phyloP scores from a whole-genome alignment of 2,113 vertebrate species.

The Columbina picui region DNA sequence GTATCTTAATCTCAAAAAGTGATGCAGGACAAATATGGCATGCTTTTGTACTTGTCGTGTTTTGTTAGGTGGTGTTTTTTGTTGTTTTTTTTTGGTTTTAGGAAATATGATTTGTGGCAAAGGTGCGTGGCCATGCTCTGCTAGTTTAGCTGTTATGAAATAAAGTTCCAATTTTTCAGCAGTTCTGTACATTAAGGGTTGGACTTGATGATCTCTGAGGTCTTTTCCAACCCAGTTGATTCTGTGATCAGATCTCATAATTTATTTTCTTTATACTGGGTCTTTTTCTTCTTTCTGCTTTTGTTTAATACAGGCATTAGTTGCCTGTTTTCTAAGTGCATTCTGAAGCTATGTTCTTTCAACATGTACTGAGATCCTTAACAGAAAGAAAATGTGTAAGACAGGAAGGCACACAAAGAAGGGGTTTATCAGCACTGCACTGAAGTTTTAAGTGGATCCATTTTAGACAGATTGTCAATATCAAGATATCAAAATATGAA shows the following conservation, averaged over 20 bases:
- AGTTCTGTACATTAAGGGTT: neutral
- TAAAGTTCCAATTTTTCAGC: neutral
- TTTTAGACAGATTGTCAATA: constrained; percentile 6
- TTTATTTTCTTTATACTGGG: neutral
- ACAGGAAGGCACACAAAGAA: neutral
- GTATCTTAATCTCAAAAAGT: neutral
- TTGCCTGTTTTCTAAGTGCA: neutral
- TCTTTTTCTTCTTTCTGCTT: neutral
- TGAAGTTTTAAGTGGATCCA: neutral
- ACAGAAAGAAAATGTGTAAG: neutral
- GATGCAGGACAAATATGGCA: neutral
- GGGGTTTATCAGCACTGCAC: neutral
- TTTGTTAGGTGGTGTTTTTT: too few relatives aligned
- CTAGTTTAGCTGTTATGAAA: neutral
- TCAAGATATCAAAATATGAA: neutral
- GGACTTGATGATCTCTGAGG: too few relatives aligned
- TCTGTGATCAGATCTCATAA: neutral
- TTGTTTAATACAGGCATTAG: neutral
- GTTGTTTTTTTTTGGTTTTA: neutral
- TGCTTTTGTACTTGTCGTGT: neutral
- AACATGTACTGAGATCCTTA: neutral
- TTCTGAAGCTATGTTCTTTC: neutral
- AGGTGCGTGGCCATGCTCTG: fast-evolving
- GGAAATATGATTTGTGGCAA: neutral
- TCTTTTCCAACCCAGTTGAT: too few relatives aligned